Percentiles rank a stretch among this genome's conserved stretches.
phyloP scores from a whole-genome alignment of 2,888 invertebrate species.

The Troilus luridus region DNA sequence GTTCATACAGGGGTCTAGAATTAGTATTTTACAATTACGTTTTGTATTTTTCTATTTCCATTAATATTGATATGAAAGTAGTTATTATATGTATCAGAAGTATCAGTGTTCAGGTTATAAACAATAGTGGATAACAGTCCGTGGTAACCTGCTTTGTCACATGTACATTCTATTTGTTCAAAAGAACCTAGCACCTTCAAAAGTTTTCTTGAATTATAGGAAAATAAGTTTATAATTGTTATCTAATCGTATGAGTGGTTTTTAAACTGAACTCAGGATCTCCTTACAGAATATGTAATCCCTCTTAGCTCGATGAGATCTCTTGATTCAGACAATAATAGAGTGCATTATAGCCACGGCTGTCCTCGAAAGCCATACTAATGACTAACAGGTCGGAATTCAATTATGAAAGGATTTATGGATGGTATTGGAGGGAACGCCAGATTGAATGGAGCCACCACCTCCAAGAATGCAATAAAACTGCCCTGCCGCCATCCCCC shows the following conservation, averaged over 20 bases:
- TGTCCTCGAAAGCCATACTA: conserved; percentile 54
- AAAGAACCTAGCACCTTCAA: no score
- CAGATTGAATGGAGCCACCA: conserved; percentile 35
- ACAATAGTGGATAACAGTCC: no score
- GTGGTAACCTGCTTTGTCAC: no score
- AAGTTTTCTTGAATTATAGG: no score
- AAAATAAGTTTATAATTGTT: not conserved
- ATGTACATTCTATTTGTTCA: no score
- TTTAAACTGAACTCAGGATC: not conserved
- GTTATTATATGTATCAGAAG: no score
- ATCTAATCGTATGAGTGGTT: not conserved
- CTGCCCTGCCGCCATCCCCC: not conserved
- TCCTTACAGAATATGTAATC: not conserved
- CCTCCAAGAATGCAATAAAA: conserved; percentile 60
- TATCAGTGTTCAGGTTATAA: no score
- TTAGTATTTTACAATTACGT: no score
- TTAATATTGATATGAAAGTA: no score
- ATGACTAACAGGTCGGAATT: conserved; percentile 57
- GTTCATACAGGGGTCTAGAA: no score
- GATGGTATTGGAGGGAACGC: conserved; percentile 54
- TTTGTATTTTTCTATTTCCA: no score
- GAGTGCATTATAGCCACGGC: conserved; percentile 13
- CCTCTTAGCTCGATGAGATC: not conserved
- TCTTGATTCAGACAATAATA: not conserved
- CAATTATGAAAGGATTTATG: conserved; percentile 59